Conservation (phyloP, 35 echinoderm and acorn worm genomes). For the Strongylocentrotus purpuratus region DNA sequence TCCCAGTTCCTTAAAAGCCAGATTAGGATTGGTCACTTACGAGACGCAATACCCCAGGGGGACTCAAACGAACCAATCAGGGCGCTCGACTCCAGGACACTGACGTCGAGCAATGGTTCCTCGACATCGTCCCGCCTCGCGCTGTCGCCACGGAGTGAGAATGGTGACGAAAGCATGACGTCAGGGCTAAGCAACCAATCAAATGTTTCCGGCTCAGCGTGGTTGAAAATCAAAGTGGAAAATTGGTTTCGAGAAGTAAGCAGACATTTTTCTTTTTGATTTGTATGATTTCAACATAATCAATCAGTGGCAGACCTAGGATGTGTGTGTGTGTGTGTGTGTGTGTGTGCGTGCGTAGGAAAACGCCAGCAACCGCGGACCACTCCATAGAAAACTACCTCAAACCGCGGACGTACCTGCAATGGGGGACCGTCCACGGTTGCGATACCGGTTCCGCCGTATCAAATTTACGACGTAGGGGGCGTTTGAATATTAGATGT, state of each 20-base stretch:
- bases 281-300: not conserved
- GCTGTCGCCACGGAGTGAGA: not conserved
- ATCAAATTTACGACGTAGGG: no score
- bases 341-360: no score
- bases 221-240: slow-evolving; percentile 36
- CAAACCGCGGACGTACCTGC: no score
- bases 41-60: slow-evolving; percentile 33
- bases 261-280: not conserved
- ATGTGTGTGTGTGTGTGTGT: no score
- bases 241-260: slow-evolving; percentile 37
- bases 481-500: no score
- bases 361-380: no score
- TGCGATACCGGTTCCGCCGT: no score
- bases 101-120: not conserved
- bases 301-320: no score
- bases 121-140: not conserved
- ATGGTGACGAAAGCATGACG: not conserved
- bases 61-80: slow-evolving; percentile 51
- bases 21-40: slow-evolving; percentile 44
- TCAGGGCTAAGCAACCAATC: not conserved
- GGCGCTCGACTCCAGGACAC: not conserved
- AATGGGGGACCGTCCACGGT: no score
- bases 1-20: slow-evolving; percentile 43
- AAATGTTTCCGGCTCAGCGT: not conserved
- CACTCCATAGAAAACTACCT: no score